Conservation (phyloP, 2,797 vertebrate species). For the Sylvilagus floridanus region DNA sequence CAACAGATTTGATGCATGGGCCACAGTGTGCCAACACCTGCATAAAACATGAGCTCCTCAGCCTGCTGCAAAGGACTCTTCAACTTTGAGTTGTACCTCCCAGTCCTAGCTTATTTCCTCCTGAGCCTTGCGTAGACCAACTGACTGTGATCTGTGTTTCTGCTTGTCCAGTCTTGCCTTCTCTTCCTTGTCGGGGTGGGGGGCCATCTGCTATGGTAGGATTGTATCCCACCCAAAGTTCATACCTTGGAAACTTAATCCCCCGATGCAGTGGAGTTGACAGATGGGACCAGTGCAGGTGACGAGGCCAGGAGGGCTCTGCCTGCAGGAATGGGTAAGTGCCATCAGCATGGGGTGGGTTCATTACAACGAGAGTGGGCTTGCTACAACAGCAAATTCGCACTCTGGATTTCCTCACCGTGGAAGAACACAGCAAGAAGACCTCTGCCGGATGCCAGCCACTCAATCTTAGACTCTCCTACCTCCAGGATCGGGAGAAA, state of each 20-base stretch:
- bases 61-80: background rate
- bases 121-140: rapidly evolving
- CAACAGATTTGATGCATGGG: background rate
- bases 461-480: background rate
- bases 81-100: background rate
- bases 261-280: no score
- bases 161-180: background rate
- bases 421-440: no score
- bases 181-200: background rate
- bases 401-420: background rate
- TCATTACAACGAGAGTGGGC: background rate
- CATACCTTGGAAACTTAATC: background rate
- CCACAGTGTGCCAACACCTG: background rate
- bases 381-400: background rate
- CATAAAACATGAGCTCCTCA: background rate
- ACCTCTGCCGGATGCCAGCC: no score
- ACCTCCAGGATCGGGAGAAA: background rate
- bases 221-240: background rate
- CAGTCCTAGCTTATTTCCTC: rapidly evolving
- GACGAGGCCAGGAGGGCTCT: background rate
- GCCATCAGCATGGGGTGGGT: background rate
- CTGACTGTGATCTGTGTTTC: no score
- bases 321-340: background rate
- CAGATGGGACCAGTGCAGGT: background rate
- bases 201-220: no score